A percentile compares a stretch with the other conserved stretches of the same genome.
phyloP scores from a whole-genome alignment of 2,113 vertebrate species.

The Istiophorus platypterus region DNA sequence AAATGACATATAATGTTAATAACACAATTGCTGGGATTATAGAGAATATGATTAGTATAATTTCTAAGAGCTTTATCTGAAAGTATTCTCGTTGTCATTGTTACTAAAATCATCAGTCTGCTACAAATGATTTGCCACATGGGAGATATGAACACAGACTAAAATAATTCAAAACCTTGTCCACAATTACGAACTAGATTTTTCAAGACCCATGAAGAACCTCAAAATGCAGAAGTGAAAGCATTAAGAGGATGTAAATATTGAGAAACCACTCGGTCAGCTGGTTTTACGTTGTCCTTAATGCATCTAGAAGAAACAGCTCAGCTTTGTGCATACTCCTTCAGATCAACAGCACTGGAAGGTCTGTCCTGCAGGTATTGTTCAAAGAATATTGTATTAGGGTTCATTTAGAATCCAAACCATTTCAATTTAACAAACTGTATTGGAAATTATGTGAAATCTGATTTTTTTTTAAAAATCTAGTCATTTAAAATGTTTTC shows the following conservation, averaged over 20 bases:
- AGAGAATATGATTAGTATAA: too few species aligned
- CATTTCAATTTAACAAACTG: not conserved
- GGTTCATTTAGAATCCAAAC: not conserved
- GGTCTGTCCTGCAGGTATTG: slow-evolving; percentile 43
- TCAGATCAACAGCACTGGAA: slow-evolving; percentile 26
- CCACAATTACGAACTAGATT: not conserved
- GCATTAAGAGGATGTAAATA: slow-evolving; percentile 33
- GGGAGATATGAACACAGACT: not conserved
- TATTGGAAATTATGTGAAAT: not conserved
- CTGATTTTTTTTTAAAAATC: not conserved
- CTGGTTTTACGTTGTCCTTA: slow-evolving; percentile 24
- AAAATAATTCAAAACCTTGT: not conserved
- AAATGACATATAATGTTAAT: not conserved
- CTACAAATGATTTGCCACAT: not conserved
- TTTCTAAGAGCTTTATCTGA: not conserved
- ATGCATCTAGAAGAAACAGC: slow-evolving; percentile 16
- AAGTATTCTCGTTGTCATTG: not conserved
- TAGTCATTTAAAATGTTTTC: not conserved
- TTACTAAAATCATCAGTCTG: not conserved
- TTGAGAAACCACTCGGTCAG: slow-evolving; percentile 70
- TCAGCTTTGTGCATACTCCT: slow-evolving; percentile 3
- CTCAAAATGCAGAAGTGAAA: slow-evolving; percentile 78
- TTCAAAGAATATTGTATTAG: not conserved
- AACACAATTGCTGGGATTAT: not conserved
- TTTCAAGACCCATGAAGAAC: not conserved